phyloP scores from a whole-genome alignment of 2,888 invertebrate species.

The Apamea crenata region DNA sequence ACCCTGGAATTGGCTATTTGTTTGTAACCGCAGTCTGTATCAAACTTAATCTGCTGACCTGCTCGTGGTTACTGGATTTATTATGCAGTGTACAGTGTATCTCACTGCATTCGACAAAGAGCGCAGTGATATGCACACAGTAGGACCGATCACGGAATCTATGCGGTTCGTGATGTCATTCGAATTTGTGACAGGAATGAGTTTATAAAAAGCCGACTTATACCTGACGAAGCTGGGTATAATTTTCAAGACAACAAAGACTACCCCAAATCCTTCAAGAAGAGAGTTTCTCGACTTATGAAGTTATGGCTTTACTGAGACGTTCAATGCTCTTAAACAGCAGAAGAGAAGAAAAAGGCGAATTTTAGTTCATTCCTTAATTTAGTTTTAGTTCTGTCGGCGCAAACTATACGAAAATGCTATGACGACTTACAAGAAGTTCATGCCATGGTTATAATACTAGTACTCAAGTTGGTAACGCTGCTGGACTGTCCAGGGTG shows the following conservation, averaged over 20 bases:
- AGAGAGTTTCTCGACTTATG: background rate
- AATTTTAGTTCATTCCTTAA: background rate
- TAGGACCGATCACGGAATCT: background rate
- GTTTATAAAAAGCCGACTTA: background rate
- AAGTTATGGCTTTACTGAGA: background rate
- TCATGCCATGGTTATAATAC: background rate
- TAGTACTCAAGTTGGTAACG: background rate
- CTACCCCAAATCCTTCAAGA: background rate
- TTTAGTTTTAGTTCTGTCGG: background rate
- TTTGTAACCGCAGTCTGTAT: background rate
- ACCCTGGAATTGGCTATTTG: no score
- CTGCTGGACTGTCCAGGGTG: background rate
- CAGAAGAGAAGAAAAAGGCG: background rate
- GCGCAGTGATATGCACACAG: background rate
- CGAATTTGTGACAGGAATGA: background rate
- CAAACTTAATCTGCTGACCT: background rate
- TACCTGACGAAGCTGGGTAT: background rate
- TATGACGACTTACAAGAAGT: background rate
- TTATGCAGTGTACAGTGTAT: background rate
- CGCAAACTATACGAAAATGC: background rate
- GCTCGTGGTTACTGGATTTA: background rate
- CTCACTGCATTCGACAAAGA: background rate
- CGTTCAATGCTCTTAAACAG: background rate
- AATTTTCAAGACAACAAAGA: background rate
- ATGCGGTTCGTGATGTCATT: background rate